A percentile compares a stretch with the other conserved stretches of the same genome.
Evolutionary conservation across 2,888 invertebrate genomes (phyloP).

Genomic region (Melinopterus prodromus): DNA sequence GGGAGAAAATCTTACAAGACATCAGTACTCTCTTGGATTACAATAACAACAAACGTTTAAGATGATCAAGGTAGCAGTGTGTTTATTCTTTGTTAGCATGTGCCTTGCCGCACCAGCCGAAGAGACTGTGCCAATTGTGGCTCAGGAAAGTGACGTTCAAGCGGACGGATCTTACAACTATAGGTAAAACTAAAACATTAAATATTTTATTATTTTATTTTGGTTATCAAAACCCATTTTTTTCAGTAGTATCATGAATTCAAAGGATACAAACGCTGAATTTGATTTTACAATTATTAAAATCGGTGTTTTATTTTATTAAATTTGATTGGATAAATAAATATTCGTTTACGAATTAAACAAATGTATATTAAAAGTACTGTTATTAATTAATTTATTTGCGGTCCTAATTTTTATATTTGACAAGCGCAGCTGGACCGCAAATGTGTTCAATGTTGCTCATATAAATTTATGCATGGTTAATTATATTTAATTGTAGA

Average conservation of each 20-base stretch:
- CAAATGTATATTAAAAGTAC: background rate
- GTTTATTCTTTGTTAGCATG: conserved; percentile 29
- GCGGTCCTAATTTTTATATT: background rate
- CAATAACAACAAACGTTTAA: conserved; percentile 17
- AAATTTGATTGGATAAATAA: background rate
- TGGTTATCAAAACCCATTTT: background rate
- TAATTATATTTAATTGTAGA: background rate
- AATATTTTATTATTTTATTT: too few relatives aligned
- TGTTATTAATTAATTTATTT: background rate
- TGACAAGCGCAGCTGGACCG: background rate
- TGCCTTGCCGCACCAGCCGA: conserved; percentile 33
- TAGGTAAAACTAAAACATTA: conserved; percentile 25
- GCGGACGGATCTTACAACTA: conserved; percentile 34
- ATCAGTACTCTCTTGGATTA: conserved; percentile 24
- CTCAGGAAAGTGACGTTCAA: conserved; percentile 34
- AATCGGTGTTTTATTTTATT: too few relatives aligned
- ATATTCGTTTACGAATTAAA: background rate
- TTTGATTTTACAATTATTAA: too few relatives aligned
- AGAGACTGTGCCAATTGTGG: conserved; percentile 29
- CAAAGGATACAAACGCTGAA: too few relatives aligned
- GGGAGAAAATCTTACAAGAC: conserved; percentile 12
- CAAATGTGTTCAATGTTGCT: background rate
- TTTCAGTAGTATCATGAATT: too few relatives aligned
- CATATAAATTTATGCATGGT: background rate
- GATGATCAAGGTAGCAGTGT: conserved; percentile 29